phyloP scores from a whole-genome alignment of 2,113 vertebrate species.

The Hippocampus abdominalis region DNA sequence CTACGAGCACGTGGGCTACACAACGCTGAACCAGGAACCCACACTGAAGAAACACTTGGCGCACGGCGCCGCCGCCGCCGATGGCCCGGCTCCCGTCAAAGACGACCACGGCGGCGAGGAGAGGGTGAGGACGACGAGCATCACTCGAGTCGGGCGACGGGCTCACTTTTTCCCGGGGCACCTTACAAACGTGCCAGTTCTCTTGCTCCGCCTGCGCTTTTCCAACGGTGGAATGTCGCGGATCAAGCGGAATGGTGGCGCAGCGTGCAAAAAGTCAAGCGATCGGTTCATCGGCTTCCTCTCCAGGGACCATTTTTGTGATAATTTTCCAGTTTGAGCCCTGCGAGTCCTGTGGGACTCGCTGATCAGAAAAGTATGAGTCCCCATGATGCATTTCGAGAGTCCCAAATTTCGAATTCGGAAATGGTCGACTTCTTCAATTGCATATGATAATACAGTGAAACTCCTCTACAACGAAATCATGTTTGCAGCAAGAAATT shows the following conservation, averaged over 20 bases:
- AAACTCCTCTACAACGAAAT: too few relatives aligned
- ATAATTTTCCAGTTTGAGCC: too few relatives aligned
- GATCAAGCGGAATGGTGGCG: constrained; percentile 42
- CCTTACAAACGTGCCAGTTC: constrained; percentile 41
- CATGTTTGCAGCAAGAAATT: too few relatives aligned
- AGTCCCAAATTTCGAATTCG: too few relatives aligned
- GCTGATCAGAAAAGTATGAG: too few relatives aligned
- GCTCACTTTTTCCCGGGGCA: constrained; percentile 28
- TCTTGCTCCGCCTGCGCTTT: constrained; percentile 44
- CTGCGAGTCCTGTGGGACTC: too few relatives aligned
- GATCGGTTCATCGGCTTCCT: background rate
- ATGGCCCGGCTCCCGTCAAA: constrained; percentile 78
- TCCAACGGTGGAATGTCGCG: constrained; percentile 44
- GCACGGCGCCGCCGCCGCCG: constrained; percentile 78
- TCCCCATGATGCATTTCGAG: too few relatives aligned
- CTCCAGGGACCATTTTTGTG: constrained; percentile 36
- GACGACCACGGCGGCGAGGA: constrained; percentile 83
- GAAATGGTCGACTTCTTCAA: too few relatives aligned
- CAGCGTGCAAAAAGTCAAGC: constrained; percentile 28
- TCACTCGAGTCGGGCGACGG: background rate
- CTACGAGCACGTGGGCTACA: constrained; percentile 93
- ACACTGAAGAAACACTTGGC: constrained; percentile 85
- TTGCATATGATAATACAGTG: too few relatives aligned
- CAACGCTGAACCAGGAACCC: constrained; percentile 91
- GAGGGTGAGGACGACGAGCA: constrained; percentile 79